phyloP scores from a whole-genome alignment of 2,113 vertebrate species.

The Epinephelus lanceolatus region DNA sequence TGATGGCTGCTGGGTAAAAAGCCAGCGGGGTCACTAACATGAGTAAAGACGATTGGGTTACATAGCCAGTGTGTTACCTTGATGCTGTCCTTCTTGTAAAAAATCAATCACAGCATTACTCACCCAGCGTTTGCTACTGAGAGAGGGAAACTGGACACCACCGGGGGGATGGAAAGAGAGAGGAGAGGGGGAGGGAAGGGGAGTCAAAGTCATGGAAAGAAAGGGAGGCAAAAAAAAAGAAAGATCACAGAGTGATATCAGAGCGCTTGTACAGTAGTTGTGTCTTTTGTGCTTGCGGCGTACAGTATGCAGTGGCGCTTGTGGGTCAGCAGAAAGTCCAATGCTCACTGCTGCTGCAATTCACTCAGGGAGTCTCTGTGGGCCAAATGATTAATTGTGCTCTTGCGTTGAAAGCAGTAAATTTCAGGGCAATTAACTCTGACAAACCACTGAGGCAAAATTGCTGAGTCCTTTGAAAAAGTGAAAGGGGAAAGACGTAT shows the following conservation, averaged over 20 bases:
- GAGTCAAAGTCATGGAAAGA: slow-evolving; percentile 19
- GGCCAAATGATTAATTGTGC: slow-evolving; percentile 79
- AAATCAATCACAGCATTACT: slow-evolving; percentile 73
- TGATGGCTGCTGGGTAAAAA: slow-evolving; percentile 47
- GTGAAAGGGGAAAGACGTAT: slow-evolving; percentile 12
- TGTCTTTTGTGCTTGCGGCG: slow-evolving; percentile 48
- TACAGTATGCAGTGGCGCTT: slow-evolving; percentile 41
- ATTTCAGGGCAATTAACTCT: slow-evolving; percentile 78
- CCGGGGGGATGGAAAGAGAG: slow-evolving; percentile 26
- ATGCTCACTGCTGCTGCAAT: slow-evolving; percentile 60
- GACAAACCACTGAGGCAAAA: slow-evolving; percentile 48
- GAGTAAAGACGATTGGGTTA: slow-evolving; percentile 54
- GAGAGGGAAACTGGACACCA: slow-evolving; percentile 58
- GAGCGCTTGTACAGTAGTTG: slow-evolving; percentile 2
- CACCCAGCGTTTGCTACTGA: slow-evolving; percentile 52
- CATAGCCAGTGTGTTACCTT: slow-evolving; percentile 67
- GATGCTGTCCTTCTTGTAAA: slow-evolving; percentile 66
- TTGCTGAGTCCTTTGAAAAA: slow-evolving; percentile 67
- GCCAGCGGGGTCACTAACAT: slow-evolving; percentile 23
- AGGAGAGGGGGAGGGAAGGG: not conserved
- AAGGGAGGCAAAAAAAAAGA: not conserved
- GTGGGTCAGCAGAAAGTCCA: slow-evolving; percentile 81
- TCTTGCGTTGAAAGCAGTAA: slow-evolving; percentile 67
- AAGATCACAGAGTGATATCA: slow-evolving; percentile 13
- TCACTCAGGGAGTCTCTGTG: slow-evolving; percentile 41